A percentile compares a stretch with the other conserved stretches of the same genome.
phyloP scores from a whole-genome alignment of 2,797 vertebrate genomes.

The Siniperca obscura region DNA sequence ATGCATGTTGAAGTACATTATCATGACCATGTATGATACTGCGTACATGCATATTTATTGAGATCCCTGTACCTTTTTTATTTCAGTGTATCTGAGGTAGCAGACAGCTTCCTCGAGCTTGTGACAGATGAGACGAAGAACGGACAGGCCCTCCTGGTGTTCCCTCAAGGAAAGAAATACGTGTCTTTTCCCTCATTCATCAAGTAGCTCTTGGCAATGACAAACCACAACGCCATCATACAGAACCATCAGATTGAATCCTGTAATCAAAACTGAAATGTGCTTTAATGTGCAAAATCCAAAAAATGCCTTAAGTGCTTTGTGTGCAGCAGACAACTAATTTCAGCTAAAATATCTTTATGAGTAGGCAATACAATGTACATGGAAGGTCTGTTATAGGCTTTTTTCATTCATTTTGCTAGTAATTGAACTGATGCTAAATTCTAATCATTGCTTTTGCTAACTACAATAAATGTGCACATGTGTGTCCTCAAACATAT shows the following conservation, averaged over 20 bases:
- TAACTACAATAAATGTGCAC: not conserved
- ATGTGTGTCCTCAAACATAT: not conserved
- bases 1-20: not conserved
- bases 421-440: not conserved
- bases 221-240: too few species aligned
- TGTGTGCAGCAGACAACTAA: not conserved
- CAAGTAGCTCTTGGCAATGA: not conserved
- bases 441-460: not conserved
- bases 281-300: too few species aligned
- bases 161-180: not conserved
- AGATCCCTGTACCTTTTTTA: not conserved
- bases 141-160: conserved; percentile 72
- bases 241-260: too few species aligned
- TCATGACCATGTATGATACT: not conserved
- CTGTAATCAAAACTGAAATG: not conserved
- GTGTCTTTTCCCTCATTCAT: conserved; percentile 32
- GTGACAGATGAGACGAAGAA: conserved; percentile 80
- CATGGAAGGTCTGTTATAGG: not conserved
- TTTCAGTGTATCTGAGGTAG: conserved; percentile 75
- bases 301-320: not conserved
- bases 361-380: too few species aligned
- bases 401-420: not conserved
- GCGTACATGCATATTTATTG: not conserved
- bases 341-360: not conserved
- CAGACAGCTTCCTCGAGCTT: conserved; percentile 73